Conservation (phyloP, 2,888 invertebrate species). For the Serripes groenlandicus region DNA sequence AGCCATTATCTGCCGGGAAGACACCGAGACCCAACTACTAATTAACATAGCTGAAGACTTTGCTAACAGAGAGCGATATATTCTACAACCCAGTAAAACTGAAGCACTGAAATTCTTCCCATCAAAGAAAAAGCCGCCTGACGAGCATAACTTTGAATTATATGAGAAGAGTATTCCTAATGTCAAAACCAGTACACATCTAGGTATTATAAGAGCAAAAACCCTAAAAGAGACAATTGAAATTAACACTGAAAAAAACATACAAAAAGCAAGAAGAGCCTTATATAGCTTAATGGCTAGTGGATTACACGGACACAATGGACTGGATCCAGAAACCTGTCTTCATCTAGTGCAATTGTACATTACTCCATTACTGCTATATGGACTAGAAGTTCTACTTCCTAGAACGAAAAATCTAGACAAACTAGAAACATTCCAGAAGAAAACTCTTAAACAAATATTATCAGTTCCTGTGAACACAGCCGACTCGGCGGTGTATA, state of each 20-base stretch:
- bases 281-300: not conserved
- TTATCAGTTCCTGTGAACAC: too few species aligned
- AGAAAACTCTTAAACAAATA: too few species aligned
- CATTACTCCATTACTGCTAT: too few species aligned
- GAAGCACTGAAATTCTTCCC: too few species aligned
- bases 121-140: too few species aligned
- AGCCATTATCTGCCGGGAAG: not conserved
- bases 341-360: too few species aligned
- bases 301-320: not conserved
- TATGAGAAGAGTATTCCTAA: not conserved
- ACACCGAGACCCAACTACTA: not conserved
- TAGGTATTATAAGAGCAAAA: not conserved
- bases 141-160: not conserved
- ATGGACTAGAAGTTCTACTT: too few species aligned
- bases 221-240: not conserved
- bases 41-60: not conserved
- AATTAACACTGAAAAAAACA: not conserved
- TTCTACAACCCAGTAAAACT: not conserved
- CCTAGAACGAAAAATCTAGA: too few species aligned
- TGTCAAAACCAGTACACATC: not conserved
- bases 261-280: slow-evolving; percentile 3
- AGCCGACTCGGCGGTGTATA: too few species aligned
- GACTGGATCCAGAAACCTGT: too few species aligned
- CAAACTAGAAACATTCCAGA: too few species aligned
- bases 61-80: not conserved